These are phyloP conservation scores for Sapayoa aenigma DNA, from an alignment of 2,113 vertebrate genomes.

Conservation along the genomic window DNA sequence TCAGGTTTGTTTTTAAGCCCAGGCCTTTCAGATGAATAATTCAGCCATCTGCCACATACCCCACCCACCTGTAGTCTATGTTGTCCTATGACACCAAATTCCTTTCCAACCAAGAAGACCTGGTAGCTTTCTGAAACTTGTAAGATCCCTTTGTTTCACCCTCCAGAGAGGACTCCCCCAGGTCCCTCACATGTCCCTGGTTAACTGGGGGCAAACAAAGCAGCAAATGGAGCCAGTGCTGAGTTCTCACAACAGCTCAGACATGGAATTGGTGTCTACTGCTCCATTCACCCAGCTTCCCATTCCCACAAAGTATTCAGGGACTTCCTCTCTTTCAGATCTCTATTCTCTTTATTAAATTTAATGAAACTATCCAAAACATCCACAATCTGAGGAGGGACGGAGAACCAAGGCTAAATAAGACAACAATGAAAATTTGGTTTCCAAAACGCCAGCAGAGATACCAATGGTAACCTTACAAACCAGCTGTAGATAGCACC, in stretches of 20 bases:
- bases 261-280: neutral
- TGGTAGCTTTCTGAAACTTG: neutral
- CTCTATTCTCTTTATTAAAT: neutral
- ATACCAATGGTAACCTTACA: neutral
- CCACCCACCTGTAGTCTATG: neutral
- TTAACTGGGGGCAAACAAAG: neutral
- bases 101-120: neutral
- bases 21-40: neutral
- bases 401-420: neutral
- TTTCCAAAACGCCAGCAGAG: neutral
- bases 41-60: accelerated
- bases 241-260: neutral
- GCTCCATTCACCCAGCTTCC: neutral
- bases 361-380: neutral
- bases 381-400: neutral
- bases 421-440: neutral
- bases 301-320: neutral
- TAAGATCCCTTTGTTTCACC: neutral
- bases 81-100: neutral
- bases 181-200: accelerated
- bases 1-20: accelerated
- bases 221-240: neutral
- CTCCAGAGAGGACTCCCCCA: neutral
- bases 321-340: neutral
- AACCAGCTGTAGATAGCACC: neutral